Base-by-base conservation (phyloP, 1,140 invertebrate genomes). In the Batillaria attramentaria region DNA sequence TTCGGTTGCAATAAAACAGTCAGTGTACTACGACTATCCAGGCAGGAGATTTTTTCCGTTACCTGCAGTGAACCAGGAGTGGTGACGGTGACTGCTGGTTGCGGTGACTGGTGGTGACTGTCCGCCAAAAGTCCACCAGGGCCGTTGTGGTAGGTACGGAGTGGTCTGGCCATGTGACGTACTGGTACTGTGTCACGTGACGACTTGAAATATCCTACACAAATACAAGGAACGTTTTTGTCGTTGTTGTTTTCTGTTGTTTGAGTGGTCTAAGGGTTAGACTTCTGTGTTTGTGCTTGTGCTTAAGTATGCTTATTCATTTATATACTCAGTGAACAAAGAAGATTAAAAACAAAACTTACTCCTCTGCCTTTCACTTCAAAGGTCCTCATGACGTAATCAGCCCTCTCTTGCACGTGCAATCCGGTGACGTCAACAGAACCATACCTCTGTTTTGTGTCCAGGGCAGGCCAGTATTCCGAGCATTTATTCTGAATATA, bases 381-480 rank as follows among this genome's bases (percentile, higher is more conserved):
- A 13, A 68, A 68, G 16, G 65, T 68, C 33, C 65, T 31, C 28
- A 37, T 3, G 8, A 68, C 31, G 65, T 35, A 68, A 8, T 35
- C 20, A 16, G 65, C 65, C 35, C 35, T 68, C n/a, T 33, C 28
- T 20, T 37, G 10, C 18, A 37, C 65, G 4, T 68, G 28, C 65
- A 68, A 18, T 37, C 0, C 65, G 8, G 65, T 68, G 3, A 68
- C 65, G 6, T 3, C 37, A 0, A 68, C 65, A 6, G n/a, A 37
- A 8, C 65, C 65, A 37, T 68, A 68, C 65, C 28, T 68, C 65
- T 35, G 28, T 37, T 28, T 68, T 0, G 28, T 92, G 84, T 94
- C 93, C 28, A 93, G 96, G 50, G 72, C 78, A 78, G 96, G 97
- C 97, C 97, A 98, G 89, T 98, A 98, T 95, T 97, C 96, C 91